phyloP scores from a whole-genome alignment of 2,888 invertebrate genomes.

The Helicoverpa assulta region DNA sequence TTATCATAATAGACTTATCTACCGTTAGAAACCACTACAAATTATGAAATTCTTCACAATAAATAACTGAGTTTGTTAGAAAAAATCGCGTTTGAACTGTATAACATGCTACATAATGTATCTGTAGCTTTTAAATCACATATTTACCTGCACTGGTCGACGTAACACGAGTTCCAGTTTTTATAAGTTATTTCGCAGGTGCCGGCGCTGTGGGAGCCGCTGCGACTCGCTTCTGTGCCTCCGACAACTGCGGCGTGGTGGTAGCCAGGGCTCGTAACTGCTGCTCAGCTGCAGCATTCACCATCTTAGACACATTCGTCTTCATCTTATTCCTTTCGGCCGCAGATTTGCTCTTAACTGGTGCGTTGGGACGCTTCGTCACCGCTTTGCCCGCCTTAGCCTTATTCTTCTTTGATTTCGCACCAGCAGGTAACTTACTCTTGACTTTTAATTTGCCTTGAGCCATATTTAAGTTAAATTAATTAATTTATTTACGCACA shows the following conservation, averaged over 20 bases:
- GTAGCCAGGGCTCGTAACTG: constrained; percentile 91
- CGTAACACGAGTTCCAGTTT: not conserved
- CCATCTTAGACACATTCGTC: constrained; percentile 92
- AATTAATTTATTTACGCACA: constrained; percentile 10
- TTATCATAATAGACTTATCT: not conserved
- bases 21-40: not conserved
- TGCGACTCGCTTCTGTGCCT: constrained; percentile 84
- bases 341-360: constrained; percentile 91
- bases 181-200: constrained; percentile 72
- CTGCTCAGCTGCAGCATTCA: constrained; percentile 92
- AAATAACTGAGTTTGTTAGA: not conserved
- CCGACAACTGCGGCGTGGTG: constrained; percentile 87
- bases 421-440: constrained; percentile 90
- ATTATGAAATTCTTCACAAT: not conserved
- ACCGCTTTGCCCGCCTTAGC: constrained; percentile 89
- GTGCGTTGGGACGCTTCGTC: constrained; percentile 91
- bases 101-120: not conserved
- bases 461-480: constrained; percentile 87
- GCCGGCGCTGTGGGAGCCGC: constrained; percentile 84
- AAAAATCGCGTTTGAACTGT: not conserved
- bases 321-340: constrained; percentile 92
- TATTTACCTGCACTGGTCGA: not conserved
- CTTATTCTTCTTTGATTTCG: constrained; percentile 88
- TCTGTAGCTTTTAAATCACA: not conserved
- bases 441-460: constrained; percentile 93